These are phyloP conservation scores for Bucorvus abyssinicus DNA, from an alignment of 2,797 vertebrate genomes.

Conservation along the genomic window DNA sequence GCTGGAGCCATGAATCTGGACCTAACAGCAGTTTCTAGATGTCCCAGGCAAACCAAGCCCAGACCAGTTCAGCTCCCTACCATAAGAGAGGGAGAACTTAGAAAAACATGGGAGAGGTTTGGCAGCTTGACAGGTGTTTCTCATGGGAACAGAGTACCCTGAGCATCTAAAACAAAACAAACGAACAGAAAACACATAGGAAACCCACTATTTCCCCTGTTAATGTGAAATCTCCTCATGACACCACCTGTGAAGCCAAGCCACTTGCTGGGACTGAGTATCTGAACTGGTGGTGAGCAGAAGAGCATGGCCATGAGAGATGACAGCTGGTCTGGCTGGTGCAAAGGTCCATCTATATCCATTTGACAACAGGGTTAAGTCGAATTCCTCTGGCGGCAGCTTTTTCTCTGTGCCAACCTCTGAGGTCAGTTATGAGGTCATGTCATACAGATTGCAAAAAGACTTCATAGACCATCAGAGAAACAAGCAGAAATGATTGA, in stretches of 20 bases:
- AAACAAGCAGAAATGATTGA: background rate
- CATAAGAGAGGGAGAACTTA: too few relatives aligned
- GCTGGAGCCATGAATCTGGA: background rate
- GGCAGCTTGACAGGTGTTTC: background rate
- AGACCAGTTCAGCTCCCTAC: background rate
- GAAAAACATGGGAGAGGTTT: background rate
- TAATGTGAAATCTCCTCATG: background rate
- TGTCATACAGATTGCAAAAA: background rate
- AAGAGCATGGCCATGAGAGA: background rate
- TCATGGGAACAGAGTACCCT: background rate
- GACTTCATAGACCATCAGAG: background rate
- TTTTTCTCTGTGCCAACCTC: background rate
- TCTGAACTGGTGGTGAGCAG: background rate
- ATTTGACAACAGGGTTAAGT: background rate
- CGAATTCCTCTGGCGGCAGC: background rate
- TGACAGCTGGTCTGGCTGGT: background rate
- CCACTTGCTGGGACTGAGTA: background rate
- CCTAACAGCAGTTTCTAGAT: background rate
- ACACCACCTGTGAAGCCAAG: background rate
- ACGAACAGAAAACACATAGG: accelerated
- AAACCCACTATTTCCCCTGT: accelerated
- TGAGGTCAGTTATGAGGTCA: background rate
- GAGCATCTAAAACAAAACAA: background rate
- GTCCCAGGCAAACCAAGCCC: background rate
- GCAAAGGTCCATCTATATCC: background rate